Base-by-base conservation (phyloP, 2,888 invertebrate genomes). In the Drosophila lacicola region DNA sequence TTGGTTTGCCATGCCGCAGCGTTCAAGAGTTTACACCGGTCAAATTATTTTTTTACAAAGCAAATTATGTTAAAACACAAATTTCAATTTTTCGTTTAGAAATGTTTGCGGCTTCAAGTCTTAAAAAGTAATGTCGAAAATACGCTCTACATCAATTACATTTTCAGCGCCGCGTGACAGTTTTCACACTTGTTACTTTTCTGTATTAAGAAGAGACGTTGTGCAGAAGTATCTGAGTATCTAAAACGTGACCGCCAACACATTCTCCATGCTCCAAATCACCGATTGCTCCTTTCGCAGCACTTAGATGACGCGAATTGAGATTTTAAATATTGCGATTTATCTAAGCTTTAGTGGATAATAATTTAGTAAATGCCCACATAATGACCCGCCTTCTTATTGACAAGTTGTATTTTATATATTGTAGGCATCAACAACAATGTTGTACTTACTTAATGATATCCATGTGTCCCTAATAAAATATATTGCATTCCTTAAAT, bases 251-350 rank as follows among this genome's bases (percentile, higher is more conserved):
- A 82, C 96, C 98, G 33, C 96, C 95, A 21, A 98, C 93, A 85
- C 97, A 95, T 0, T 98, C 98, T 10, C 99, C 99, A 91, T 95
- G 95, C 51, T 93, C 90, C 6, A 98, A 91, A 0, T 96, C 96
- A 2, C 95, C 93, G 37, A 92, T 90, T 2, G 97, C 93, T 0
- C 98, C 98, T 77, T 94, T 95, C 94, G 94, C 19, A 98, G 93
- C 2, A 97, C 95, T 58, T 94, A 93, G 85, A 97, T 90, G 71
- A 94, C 94, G 53, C 95, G 95, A 11, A 0, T 95, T 93, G 11
- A 97, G 93, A 91, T 96, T 96, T 8, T 94, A 94, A 0, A 95
- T 94, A 78, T 94, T 95, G 94, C 0, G 94, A 93, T 78, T 93
- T 95, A 91, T 96, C 96, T 34, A 96, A 89, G 64, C 94, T 94